Conservation (phyloP, 2,113 vertebrate species). For the Pygoscelis adeliae region DNA sequence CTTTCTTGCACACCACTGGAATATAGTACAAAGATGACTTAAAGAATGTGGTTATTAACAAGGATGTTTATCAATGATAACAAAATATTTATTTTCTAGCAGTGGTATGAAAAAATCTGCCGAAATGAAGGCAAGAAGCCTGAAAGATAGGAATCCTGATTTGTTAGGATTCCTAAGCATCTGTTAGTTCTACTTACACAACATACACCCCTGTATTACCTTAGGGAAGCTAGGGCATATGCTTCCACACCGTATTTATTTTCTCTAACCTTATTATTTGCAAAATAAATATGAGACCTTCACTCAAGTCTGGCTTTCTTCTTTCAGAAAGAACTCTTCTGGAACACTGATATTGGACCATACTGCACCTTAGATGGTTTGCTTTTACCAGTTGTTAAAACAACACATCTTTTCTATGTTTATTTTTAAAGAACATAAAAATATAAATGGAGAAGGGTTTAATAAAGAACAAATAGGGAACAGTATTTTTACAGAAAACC, state of each 20-base stretch:
- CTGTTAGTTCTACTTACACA: background rate
- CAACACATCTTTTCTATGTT: background rate
- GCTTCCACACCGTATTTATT: background rate
- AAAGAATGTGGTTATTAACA: background rate
- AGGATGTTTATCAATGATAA: background rate
- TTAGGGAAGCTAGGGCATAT: background rate
- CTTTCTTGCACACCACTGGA: background rate
- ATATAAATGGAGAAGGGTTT: slow-evolving; percentile 15
- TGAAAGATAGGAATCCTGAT: background rate
- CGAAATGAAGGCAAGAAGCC: background rate
- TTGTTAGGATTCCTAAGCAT: background rate
- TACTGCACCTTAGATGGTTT: background rate
- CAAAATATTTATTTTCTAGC: background rate
- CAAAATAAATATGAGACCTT: background rate
- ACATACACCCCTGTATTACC: background rate
- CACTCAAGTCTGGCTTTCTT: background rate
- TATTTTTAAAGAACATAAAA: slow-evolving; percentile 33
- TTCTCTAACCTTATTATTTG: background rate
- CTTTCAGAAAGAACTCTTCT: background rate
- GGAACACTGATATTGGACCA: background rate
- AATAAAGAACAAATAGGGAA: background rate
- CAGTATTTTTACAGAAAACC: slow-evolving; percentile 21
- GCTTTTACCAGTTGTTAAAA: slow-evolving; percentile 24
- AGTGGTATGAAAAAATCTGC: background rate
- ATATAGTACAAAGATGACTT: background rate